These are phyloP conservation scores for Caradrina kadenii DNA, from an alignment of 2,888 invertebrate species.

Conservation along the genomic window DNA sequence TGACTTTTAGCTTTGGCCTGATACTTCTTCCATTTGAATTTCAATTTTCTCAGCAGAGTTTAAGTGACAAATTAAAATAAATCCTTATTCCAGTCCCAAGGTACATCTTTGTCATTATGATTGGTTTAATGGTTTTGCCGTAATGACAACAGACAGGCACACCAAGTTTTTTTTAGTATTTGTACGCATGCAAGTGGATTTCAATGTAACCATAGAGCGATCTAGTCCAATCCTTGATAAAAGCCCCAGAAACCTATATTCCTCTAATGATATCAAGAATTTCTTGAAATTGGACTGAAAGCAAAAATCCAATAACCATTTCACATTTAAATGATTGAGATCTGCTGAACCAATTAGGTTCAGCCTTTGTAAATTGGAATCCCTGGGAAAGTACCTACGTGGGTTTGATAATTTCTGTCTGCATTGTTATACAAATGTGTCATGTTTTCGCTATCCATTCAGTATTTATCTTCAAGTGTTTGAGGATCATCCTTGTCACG, in stretches of 20 bases:
- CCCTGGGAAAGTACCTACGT: neutral
- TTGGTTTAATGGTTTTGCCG: too few species aligned
- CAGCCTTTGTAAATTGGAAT: neutral
- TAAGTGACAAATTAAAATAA: too few species aligned
- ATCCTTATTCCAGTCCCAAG: neutral
- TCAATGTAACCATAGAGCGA: neutral
- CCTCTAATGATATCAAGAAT: neutral
- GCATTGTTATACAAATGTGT: neutral
- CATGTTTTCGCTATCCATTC: neutral
- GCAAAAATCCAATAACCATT: neutral
- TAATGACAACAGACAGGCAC: neutral
- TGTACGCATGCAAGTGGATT: neutral
- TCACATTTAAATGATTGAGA: neutral
- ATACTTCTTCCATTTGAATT: too few species aligned
- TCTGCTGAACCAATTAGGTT: too few species aligned
- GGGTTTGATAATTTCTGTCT: neutral
- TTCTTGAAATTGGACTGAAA: neutral
- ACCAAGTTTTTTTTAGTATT: neutral
- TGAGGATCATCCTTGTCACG: slow-evolving; percentile 18
- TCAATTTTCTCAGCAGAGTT: too few species aligned
- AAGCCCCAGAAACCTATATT: neutral
- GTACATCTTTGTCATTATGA: neutral
- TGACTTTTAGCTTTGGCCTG: too few species aligned
- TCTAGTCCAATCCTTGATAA: neutral
- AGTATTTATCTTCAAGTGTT: neutral